A percentile compares a stretch with the other conserved stretches of the same genome.
Conservation (phyloP, 1,140 invertebrate genomes). For the Mesaphorura yosii region DNA sequence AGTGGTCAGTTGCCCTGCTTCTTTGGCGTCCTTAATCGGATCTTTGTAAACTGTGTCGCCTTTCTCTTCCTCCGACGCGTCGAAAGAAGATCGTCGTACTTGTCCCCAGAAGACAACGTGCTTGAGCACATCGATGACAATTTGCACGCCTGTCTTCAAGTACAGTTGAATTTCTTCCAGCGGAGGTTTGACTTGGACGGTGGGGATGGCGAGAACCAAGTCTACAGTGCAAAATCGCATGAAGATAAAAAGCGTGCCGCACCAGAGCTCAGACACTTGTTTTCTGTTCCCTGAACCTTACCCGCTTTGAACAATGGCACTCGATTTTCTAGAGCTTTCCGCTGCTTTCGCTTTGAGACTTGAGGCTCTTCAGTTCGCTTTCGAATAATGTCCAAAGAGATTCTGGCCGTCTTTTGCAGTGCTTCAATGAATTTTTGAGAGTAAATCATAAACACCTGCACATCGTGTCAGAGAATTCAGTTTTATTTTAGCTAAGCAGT, state of each 20-base stretch:
- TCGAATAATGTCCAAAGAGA: conserved; percentile 53
- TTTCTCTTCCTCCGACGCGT: not conserved
- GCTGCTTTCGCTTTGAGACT: conserved; percentile 20
- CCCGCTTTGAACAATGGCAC: conserved; percentile 25
- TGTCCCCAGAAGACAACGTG: conserved; percentile 59
- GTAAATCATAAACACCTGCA: conserved; percentile 44
- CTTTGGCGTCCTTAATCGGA: not conserved
- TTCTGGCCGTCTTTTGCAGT: conserved; percentile 53
- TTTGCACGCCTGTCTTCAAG: conserved; percentile 52
- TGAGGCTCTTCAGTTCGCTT: conserved; percentile 40
- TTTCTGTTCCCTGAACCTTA: too few relatives aligned
- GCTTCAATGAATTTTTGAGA: conserved; percentile 55
- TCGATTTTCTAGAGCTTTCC: conserved; percentile 21
- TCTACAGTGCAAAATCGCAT: too few relatives aligned
- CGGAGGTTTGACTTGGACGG: conserved; percentile 39
- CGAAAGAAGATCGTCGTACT: conserved; percentile 25
- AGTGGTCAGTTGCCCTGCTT: not conserved
- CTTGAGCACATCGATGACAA: conserved; percentile 44
- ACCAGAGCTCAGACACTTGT: too few relatives aligned
- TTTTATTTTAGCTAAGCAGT: too few relatives aligned
- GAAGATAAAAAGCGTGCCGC: too few relatives aligned
- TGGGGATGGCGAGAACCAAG: conserved; percentile 38
- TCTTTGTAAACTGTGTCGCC: conserved; percentile 22
- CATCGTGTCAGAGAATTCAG: too few relatives aligned
- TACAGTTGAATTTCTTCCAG: conserved; percentile 33